phyloP scores from a whole-genome alignment of 2,113 vertebrate species.

The Tursiops truncatus region DNA sequence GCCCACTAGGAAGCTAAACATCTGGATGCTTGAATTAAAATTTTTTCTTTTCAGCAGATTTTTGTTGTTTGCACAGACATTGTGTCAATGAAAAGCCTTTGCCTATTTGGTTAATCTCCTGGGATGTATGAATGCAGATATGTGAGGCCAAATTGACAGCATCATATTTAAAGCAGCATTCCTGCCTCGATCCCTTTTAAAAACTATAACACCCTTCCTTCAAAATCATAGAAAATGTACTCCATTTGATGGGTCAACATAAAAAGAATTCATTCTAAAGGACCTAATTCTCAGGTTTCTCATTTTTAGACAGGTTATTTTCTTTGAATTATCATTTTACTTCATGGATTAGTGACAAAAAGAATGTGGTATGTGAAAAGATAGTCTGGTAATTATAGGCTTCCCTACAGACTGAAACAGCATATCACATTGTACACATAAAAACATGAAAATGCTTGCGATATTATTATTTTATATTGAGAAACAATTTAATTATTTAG shows the following conservation, averaged over 20 bases:
- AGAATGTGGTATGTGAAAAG: conserved; percentile 68
- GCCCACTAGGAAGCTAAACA: conserved; percentile 10
- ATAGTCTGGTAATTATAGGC: conserved; percentile 65
- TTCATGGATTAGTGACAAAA: conserved; percentile 77
- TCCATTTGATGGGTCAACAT: background rate
- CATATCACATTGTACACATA: conserved; percentile 64
- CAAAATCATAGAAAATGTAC: conserved; percentile 51
- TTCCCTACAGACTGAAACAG: conserved; percentile 67
- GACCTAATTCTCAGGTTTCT: conserved; percentile 66
- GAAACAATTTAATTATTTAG: conserved; percentile 81
- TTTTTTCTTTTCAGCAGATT: background rate
- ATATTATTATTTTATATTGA: conserved; percentile 79
- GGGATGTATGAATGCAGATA: background rate
- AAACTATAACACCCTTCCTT: background rate
- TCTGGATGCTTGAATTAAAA: conserved; percentile 17
- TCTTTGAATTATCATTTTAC: conserved; percentile 78
- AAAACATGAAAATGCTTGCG: conserved; percentile 65
- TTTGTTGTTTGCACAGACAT: background rate
- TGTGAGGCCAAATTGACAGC: conserved; percentile 17
- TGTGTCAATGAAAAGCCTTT: conserved; percentile 15
- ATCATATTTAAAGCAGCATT: conserved; percentile 49
- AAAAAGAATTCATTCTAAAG: conserved; percentile 62
- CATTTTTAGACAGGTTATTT: conserved; percentile 68
- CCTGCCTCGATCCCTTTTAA: conserved; percentile 26
- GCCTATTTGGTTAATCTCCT: conserved; percentile 35